Evolutionary conservation across 2,797 vertebrate species (phyloP), one percentile per base, ranked within the genome.

Genomic region (Hephaestus fuliginosus): DNA sequence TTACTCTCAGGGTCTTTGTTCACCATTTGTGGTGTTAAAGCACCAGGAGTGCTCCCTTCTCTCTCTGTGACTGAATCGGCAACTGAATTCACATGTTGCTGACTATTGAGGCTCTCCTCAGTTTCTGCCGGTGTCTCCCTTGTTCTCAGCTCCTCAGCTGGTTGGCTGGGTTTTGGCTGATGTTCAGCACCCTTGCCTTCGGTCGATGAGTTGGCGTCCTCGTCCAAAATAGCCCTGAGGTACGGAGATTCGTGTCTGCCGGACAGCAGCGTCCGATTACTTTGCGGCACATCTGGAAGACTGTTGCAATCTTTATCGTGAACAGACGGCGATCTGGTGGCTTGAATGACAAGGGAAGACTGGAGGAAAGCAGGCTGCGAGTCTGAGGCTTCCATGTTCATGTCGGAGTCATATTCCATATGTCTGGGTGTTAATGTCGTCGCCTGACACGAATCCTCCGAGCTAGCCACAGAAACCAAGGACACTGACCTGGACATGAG

Each of bases 401-500:
- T 93, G 84, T 99, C 98, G 0, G 97, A 99, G 88, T 99, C 98
- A 44, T 97, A 98, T 11, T 99, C 98, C 0, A 63, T 55, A 52
- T 96, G 96, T 89, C 95, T 95, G 69, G 97, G 97, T 0, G 98
- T 98, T 56, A 97, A 95, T 13, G 95, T 92, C 0, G 96, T 94
- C 0, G 97, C 95, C 76, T 97, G 97, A 83, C 97, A 98, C 5
- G 97, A 99, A 86, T 99, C 98, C 87, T 99, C 98, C 5, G 98
- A 98, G 90, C 98, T 99, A 0, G 97, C 97, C 28, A 99, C 96
- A 0, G 98, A 99, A 82, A 98, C 91, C 93, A 99, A 84, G 7
- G 98, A 99, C 68, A 98, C 90, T 0, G 98, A 99, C 86, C 97
- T 94, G 66, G 98, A 99, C 90, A 96, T 97, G 76, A 98, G 94